Evolutionary conservation across 2,888 invertebrate species (phyloP), one percentile per base, ranked within the genome.

Genomic region (Epinotia brunnichana): DNA sequence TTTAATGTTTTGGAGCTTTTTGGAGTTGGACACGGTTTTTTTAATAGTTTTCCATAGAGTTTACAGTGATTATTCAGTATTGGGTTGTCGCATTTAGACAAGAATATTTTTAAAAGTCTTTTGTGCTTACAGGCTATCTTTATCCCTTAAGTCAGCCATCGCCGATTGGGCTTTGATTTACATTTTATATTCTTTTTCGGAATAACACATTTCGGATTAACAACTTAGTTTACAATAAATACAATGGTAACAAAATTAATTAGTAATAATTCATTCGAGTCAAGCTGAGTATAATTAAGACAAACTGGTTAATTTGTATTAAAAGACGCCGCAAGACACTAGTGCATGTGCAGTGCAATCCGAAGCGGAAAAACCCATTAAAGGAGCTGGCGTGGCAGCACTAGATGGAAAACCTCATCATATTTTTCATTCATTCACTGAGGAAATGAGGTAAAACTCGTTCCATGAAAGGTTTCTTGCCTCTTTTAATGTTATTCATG

Each of bases 391-490:
- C 15, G 56, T 51, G 51, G 29, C 19, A 9, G 35, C 19, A 15
- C 51, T 67, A 63, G 68, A 54, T 69, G 68, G 68, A 69, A 69
- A 69, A 59, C 53, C 62, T 21, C 29, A 53, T 54, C 69, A 64
- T 60, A 69, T 70, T 70, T 69, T 44, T 61, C 73, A 70, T 69
- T 74, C 67, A 70, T 73, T 73, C 73, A 54, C 35, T 35, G 67
- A 69, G 73, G 67, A 74, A 74, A 73, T 73, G 74, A 62, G 48
- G 70, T 70, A 64, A 73, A 70, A 73, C 70, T 69, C 69, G 64
- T 73, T 73, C 21, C 70, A 63, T 67, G 69, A 73, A 74, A 73
- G 75, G 67, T 69, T 75, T 75, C 73, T 70, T 70, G 61, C 73
- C 21, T 56, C 69, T 17, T 70, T 70, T 74, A 66, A 59, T 70